These are phyloP conservation scores for Malurus alboscapulatus DNA, from an alignment of 2,113 vertebrate species.

Conservation along the genomic window DNA sequence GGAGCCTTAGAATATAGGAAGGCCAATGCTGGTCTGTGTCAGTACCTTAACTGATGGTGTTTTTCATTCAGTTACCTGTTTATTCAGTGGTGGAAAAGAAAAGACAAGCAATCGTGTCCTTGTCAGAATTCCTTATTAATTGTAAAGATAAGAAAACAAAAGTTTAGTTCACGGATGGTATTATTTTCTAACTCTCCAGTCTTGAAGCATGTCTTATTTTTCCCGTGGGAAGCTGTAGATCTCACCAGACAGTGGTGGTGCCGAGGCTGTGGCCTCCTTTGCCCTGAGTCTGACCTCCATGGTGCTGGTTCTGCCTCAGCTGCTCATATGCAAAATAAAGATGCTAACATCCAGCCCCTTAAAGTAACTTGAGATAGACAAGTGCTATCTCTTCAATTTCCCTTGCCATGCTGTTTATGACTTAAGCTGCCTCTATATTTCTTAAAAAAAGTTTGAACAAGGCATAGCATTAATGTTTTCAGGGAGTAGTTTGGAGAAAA, in stretches of 20 bases:
- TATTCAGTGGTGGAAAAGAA: not conserved
- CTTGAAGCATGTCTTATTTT: not conserved
- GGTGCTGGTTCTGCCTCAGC: not conserved
- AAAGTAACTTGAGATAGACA: not conserved
- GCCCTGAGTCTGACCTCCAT: not conserved
- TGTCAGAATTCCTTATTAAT: not conserved
- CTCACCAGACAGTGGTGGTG: not conserved
- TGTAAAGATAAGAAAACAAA: not conserved
- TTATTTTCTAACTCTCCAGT: not conserved
- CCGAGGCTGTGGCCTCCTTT: not conserved
- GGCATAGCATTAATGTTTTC: not conserved
- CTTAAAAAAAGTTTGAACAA: not conserved
- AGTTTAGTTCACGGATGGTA: rapidly evolving
- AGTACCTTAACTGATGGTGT: not conserved
- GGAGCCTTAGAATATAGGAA: rapidly evolving
- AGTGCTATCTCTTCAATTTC: not conserved
- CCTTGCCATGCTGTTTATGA: not conserved
- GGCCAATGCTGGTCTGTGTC: not conserved
- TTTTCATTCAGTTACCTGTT: not conserved
- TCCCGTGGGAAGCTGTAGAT: not conserved
- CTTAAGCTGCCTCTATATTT: not conserved
- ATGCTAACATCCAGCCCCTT: not conserved
- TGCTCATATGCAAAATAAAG: not conserved
- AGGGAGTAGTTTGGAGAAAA: not conserved
- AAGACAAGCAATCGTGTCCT: not conserved